Base-by-base conservation (phyloP, 2,888 invertebrate genomes). In the Amorpha juglandis region DNA sequence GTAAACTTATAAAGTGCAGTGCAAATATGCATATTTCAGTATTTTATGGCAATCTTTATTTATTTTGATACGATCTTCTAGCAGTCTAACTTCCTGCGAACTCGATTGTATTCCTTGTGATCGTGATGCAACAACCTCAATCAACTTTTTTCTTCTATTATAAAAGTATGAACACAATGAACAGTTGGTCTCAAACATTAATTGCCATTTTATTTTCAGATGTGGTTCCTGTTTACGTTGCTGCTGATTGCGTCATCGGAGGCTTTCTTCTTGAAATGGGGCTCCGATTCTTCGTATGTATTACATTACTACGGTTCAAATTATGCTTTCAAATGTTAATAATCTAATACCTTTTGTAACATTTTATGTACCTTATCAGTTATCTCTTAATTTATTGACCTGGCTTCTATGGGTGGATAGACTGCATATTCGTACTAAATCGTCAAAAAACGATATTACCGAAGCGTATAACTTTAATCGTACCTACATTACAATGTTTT, bases 231-330 rank as follows among this genome's bases (percentile, higher is more conserved):
- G 58, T 69, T 93, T 69, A 78, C 89, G 69, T 68, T 93, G 76
- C 89, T 84, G 64, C 73, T 91, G 68, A 73, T 92, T 2, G 87
- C 90, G n/a, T 85, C 91, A 0, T 84, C 92, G 3, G 91, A 94
- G 63, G 94, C 91, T 0, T 94, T 94, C 77, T 94, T 94, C 80
- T 78, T 94, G 66, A 93, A 92, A 77, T 94, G 94, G 94, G 94
- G 94, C 50, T 90, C 92, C 27, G 92, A 93, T 71, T 85, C 93
- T 62, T 78, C 91, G 94, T 94, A 89, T 81, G 92, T 92, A 42
- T 67, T 65, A 11, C 33, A 51, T 35, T 64, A 27, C 1, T 27
- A 27, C 27, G 27, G 4, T 27, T 27, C 1, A 27, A 27, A 27
- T 4, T 27, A 27, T 27, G 27, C 4, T n/a, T n/a, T n/a, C n/a